Percentiles rank a stretch among this genome's conserved stretches.
Conservation (phyloP, 2,113 vertebrate genomes). For the Pygoscelis antarcticus region DNA sequence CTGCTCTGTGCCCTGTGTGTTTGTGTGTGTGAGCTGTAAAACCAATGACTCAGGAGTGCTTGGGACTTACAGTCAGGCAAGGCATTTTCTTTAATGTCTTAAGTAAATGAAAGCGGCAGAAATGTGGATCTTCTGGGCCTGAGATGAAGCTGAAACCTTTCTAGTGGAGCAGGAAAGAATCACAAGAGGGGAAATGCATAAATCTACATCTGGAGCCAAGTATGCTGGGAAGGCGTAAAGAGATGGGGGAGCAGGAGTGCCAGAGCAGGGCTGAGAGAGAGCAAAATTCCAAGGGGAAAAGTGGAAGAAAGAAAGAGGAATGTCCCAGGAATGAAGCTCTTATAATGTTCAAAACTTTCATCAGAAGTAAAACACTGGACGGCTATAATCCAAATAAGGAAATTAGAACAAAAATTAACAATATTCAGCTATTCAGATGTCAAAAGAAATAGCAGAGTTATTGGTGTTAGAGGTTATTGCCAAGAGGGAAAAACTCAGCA, state of each 20-base stretch:
- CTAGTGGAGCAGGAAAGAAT: conserved; percentile 35
- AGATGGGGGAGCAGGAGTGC: neutral
- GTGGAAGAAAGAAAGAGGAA: conserved; percentile 47
- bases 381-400: conserved; percentile 29
- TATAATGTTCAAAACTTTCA: neutral
- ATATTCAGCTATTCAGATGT: conserved; percentile 39
- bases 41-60: neutral
- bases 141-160: conserved; percentile 16
- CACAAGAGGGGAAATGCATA: conserved; percentile 36
- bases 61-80: neutral
- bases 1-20: neutral
- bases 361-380: conserved; percentile 29
- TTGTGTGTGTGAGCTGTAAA: neutral
- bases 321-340: conserved; percentile 39
- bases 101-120: neutral
- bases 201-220: conserved; percentile 50
- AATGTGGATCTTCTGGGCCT: conserved; percentile 38
- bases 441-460: conserved; percentile 30
- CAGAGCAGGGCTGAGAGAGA: neutral
- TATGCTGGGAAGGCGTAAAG: neutral
- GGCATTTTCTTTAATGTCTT: neutral
- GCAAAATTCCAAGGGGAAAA: neutral
- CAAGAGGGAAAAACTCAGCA: conserved; percentile 36
- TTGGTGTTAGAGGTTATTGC: conserved; percentile 66
- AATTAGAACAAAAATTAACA: conserved; percentile 53